Conservation (phyloP, 2,797 vertebrate species). For the Cyprinella venusta region DNA sequence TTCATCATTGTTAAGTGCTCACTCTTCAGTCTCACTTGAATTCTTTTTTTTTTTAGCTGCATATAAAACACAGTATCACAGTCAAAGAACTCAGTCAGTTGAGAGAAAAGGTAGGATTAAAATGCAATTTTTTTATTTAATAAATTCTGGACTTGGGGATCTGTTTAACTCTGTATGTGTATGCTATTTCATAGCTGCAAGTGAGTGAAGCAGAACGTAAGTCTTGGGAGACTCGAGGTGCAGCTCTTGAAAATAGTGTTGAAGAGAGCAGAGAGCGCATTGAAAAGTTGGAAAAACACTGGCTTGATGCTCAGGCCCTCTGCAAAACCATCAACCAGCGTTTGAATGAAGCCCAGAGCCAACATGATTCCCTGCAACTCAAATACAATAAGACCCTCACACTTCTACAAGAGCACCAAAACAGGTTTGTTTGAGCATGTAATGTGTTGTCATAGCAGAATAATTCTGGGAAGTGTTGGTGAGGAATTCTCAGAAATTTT, state of each 20-base stretch:
- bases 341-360: constrained; percentile 88
- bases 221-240: constrained; percentile 79
- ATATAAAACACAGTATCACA: constrained; percentile 75
- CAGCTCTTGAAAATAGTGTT: constrained; percentile 81
- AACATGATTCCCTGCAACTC: constrained; percentile 87
- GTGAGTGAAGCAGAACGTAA: constrained; percentile 74
- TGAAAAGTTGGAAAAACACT: constrained; percentile 89
- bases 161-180: not conserved
- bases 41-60: constrained; percentile 66
- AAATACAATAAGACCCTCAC: constrained; percentile 89
- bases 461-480: constrained; percentile 12
- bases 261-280: constrained; percentile 88
- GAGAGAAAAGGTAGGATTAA: constrained; percentile 75
- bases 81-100: constrained; percentile 75
- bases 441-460: constrained; percentile 24
- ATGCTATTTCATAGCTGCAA: constrained; percentile 76
- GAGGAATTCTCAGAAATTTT: constrained; percentile 14
- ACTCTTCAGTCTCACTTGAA: not conserved
- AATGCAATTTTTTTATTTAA: not conserved
- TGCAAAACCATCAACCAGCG: constrained; percentile 89
- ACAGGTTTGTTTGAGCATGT: constrained; percentile 75
- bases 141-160: not conserved
- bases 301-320: constrained; percentile 90
- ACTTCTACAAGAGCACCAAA: constrained; percentile 87
- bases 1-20: not conserved